Evolutionary conservation across 2,888 invertebrate genomes (phyloP), one percentile per base, ranked within the genome.

Genomic region (Chydorus sphaericus): DNA sequence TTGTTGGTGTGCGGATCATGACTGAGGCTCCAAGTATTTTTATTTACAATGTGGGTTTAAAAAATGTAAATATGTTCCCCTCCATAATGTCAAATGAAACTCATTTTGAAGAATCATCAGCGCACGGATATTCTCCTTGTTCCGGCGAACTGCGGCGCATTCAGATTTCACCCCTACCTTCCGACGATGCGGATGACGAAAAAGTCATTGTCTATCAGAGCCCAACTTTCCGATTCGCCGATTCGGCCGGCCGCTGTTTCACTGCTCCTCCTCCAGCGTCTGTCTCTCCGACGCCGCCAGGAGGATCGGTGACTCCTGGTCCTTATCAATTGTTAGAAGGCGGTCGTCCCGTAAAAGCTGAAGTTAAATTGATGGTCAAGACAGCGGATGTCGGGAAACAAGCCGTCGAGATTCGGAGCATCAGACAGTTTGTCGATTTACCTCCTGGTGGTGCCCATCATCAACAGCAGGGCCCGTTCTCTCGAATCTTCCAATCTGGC

Each of bases 351-450:
- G 53, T 57, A 11, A 57, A 74, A 63, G 74, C 75, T 16, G 74
- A 75, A 62, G 70, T 75, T 10, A 75, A 75, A 62, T 63, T 76
- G 7, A 63, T 75, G 55, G 75, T 76, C 1, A 72, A 72, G 65
- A 73, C 75, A 2, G 65, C 67, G 14, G 73, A 74, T 53, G 64
- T 65, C 60, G 75, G 74, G 6, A 70, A 69, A 62, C 74, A 75
- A 62, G 71, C 71, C 50, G 72, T 75, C 49, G 75, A 75, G 65
- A 73, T 75, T 48, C 64, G 72, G 57, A 74, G 73, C 68, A 66
- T 65, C 66, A 61, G 69, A 65, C 66, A 67, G 54, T 65, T 66
- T 60, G 63, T 66, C 23, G 64, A 66, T 49, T 60, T 61, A 30
- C 44, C 44, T 28, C 8, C 44, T 4, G 61, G 59, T 58, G 48